These are phyloP conservation scores for Eupithecia centaureata DNA, from an alignment of 2,888 invertebrate genomes.

Conservation along the genomic window DNA sequence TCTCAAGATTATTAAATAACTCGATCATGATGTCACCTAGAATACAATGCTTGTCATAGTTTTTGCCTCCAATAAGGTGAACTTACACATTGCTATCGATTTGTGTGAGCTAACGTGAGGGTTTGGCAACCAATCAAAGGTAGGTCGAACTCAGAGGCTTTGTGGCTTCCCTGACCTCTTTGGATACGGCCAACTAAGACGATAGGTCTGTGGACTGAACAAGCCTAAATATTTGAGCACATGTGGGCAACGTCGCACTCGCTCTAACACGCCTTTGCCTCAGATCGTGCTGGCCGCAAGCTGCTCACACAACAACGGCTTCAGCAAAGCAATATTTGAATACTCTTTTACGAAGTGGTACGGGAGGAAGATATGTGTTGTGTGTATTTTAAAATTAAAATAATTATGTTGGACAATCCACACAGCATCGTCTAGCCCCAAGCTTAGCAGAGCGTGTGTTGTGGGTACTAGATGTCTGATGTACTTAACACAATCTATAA, in stretches of 20 bases:
- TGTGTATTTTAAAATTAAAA: too few species aligned
- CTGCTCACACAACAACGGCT: too few species aligned
- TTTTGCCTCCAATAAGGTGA: too few species aligned
- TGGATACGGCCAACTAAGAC: not conserved
- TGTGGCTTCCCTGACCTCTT: not conserved
- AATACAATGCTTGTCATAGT: conserved; percentile 20
- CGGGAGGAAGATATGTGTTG: too few species aligned
- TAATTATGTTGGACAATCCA: too few species aligned
- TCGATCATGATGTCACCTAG: conserved; percentile 48
- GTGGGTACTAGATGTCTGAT: too few species aligned
- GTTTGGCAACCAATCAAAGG: not conserved
- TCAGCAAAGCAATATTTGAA: not conserved
- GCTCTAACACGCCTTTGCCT: too few species aligned
- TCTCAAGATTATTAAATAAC: conserved; percentile 59
- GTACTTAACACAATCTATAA: too few species aligned
- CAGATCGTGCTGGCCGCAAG: too few species aligned
- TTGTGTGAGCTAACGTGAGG: not conserved
- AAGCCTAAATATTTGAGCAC: not conserved
- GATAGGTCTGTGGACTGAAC: not conserved
- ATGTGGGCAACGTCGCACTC: too few species aligned
- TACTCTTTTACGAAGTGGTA: not conserved
- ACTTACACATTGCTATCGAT: conserved; percentile 15
- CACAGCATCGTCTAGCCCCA: too few species aligned
- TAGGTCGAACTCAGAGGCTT: not conserved
- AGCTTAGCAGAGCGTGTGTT: too few species aligned